These are phyloP conservation scores for Oryzias melastigma DNA, from an alignment of 2,113 vertebrate genomes.

Conservation along the genomic window DNA sequence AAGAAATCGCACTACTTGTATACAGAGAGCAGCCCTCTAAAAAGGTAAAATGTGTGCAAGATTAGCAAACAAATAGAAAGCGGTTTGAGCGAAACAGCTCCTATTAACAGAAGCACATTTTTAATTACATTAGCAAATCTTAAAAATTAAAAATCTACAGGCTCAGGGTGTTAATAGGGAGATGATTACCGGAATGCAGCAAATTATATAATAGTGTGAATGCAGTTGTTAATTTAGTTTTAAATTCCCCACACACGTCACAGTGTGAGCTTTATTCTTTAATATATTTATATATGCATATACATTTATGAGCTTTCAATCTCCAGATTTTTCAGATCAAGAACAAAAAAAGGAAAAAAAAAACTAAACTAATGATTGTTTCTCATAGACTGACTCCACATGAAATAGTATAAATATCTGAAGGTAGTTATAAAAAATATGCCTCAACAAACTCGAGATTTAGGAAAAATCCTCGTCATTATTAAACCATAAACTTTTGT, in stretches of 20 bases:
- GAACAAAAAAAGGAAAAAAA: too few species aligned
- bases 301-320: too few species aligned
- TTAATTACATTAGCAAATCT: too few species aligned
- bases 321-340: too few species aligned
- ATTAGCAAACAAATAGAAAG: constrained; percentile 3
- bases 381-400: constrained; percentile 47
- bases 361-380: constrained; percentile 45
- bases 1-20: constrained; percentile 14
- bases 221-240: background rate
- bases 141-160: too few species aligned
- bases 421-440: constrained; percentile 67
- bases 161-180: background rate
- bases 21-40: background rate
- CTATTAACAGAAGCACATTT: background rate
- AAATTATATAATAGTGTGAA: too few species aligned
- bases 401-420: constrained; percentile 38
- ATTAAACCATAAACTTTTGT: constrained; percentile 57
- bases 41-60: constrained; percentile 7
- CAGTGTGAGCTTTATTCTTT: constrained; percentile 17
- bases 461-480: constrained; percentile 47
- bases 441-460: constrained; percentile 37
- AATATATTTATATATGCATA: too few species aligned
- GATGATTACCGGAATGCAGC: background rate
- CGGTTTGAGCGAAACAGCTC: constrained; percentile 3
- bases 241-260: background rate